Percentiles rank a stretch among this genome's conserved stretches.
Conservation (phyloP, 2,888 invertebrate genomes). For the Blera fallax region DNA sequence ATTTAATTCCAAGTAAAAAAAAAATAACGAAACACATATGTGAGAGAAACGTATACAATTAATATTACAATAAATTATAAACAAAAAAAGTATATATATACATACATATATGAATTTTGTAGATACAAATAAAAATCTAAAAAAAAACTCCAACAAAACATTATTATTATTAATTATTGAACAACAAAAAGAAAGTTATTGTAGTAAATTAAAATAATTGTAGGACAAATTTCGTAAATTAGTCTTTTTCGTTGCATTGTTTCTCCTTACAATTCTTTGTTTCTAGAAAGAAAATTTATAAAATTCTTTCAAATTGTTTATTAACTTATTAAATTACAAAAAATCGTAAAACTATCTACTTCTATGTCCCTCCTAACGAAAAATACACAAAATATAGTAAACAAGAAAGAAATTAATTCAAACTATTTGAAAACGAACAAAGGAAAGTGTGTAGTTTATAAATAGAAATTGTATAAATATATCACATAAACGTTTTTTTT, state of each 20-base stretch:
- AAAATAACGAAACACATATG: constrained; percentile 64
- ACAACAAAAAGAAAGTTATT: constrained; percentile 36
- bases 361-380: constrained; percentile 57
- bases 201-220: constrained; percentile 55
- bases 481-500: neutral
- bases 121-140: constrained; percentile 61
- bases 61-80: constrained; percentile 68
- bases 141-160: constrained; percentile 43
- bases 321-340: constrained; percentile 4
- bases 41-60: constrained; percentile 73
- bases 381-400: constrained; percentile 25
- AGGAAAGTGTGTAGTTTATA: neutral
- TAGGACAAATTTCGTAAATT: constrained; percentile 52
- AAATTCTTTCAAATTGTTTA: constrained; percentile 21
- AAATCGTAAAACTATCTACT: constrained; percentile 37
- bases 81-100: constrained; percentile 37
- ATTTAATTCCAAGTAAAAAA: constrained; percentile 67
- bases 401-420: neutral
- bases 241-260: constrained; percentile 5
- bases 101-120: constrained; percentile 60
- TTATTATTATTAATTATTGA: constrained; percentile 62
- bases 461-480: neutral
- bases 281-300: constrained; percentile 13
- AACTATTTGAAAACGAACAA: neutral
- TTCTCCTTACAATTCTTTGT: neutral